A percentile compares a stretch with the other conserved stretches of the same genome.
Evolutionary conservation across 1,140 invertebrate species (phyloP).

Genomic region (Lepidurus couesii): DNA sequence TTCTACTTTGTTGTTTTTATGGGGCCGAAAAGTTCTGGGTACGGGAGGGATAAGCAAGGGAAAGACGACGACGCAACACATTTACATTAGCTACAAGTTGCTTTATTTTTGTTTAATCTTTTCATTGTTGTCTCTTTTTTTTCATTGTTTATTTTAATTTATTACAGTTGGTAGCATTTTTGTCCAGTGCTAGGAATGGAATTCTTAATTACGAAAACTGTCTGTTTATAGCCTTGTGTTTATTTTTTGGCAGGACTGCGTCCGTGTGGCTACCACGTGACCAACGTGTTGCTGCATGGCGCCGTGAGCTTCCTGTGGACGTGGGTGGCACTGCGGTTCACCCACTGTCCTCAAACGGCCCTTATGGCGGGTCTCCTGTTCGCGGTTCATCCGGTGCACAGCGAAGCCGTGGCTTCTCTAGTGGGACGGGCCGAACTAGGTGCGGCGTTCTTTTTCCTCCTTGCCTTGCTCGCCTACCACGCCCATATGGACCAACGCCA

Average conservation of each 20-base stretch:
- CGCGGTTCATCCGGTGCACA: slow-evolving; percentile 46
- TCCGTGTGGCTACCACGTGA: slow-evolving; percentile 49
- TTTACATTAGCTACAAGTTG: neutral
- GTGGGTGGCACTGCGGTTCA: slow-evolving; percentile 35
- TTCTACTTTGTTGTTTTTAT: neutral
- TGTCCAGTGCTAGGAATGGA: neutral
- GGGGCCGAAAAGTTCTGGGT: neutral
- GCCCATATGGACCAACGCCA: slow-evolving; percentile 27
- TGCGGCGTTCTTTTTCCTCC: slow-evolving; percentile 49
- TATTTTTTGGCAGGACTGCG: slow-evolving; percentile 41
- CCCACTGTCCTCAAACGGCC: slow-evolving; percentile 26
- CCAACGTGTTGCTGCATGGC: slow-evolving; percentile 49
- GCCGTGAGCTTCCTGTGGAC: slow-evolving; percentile 45
- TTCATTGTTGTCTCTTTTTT: too few species aligned
- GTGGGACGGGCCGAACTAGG: slow-evolving; percentile 53
- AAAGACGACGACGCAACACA: neutral
- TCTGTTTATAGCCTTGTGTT: neutral
- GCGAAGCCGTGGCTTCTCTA: slow-evolving; percentile 52
- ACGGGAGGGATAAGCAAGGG: neutral
- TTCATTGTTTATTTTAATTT: too few species aligned
- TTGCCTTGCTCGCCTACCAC: slow-evolving; percentile 44
- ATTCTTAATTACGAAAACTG: neutral
- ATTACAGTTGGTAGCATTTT: too few species aligned
- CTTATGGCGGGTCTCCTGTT: slow-evolving; percentile 42
- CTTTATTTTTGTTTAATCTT: neutral